Evolutionary conservation across 2,797 vertebrate species (phyloP).

Genomic region (Acanthurus tractus): DNA sequence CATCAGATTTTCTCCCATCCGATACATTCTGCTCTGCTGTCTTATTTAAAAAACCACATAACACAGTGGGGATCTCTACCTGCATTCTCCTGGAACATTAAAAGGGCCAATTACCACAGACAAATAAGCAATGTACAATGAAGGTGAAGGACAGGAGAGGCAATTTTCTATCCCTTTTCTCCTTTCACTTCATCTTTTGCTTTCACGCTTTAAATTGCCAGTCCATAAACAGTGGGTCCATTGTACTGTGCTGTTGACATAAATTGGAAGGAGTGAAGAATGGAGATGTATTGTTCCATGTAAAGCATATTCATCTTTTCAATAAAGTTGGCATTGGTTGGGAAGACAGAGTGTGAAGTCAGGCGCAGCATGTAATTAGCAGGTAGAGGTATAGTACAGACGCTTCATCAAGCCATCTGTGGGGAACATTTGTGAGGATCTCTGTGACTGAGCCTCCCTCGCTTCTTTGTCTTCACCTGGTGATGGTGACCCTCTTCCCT

Average conservation of each 20-base stretch:
- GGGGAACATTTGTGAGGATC: slow-evolving; percentile 52
- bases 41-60: slow-evolving; percentile 28
- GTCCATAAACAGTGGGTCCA: slow-evolving; percentile 65
- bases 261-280: slow-evolving; percentile 71
- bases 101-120: slow-evolving; percentile 71
- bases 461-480: slow-evolving; percentile 51
- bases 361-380: slow-evolving; percentile 65
- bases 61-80: slow-evolving; percentile 48
- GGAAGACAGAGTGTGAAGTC: slow-evolving; percentile 58
- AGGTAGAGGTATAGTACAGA: slow-evolving; percentile 50
- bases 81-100: slow-evolving; percentile 63
- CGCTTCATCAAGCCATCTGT: slow-evolving; percentile 57
- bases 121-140: slow-evolving; percentile 69
- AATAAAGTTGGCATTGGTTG: slow-evolving; percentile 63
- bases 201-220: slow-evolving; percentile 64
- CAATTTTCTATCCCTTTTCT: slow-evolving; percentile 66
- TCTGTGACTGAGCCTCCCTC: slow-evolving; percentile 32
- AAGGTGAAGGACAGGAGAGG: slow-evolving; percentile 67
- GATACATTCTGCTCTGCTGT: slow-evolving; percentile 32
- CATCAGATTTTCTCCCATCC: slow-evolving; percentile 38
- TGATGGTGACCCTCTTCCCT: slow-evolving; percentile 41
- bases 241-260: slow-evolving; percentile 71
- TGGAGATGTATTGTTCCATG: slow-evolving; percentile 67
- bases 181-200: slow-evolving; percentile 55
- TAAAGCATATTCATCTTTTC: slow-evolving; percentile 74